Evolutionary conservation across 1,140 invertebrate species (phyloP), one percentile per base, ranked within the genome.

Genomic region (Drosophila burlai): DNA sequence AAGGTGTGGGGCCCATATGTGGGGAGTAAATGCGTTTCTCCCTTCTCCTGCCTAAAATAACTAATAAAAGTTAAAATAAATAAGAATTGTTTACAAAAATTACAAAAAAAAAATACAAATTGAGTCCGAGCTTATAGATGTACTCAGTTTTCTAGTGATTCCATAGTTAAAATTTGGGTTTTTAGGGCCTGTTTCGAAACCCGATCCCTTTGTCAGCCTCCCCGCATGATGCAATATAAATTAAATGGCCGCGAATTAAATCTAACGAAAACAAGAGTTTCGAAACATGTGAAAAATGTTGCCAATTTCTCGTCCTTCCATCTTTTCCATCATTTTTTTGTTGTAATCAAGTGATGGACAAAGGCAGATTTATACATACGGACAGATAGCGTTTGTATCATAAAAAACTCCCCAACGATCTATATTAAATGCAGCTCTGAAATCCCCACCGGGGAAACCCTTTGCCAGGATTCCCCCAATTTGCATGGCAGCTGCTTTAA

Each of bases 161-260:
- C n/a, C 16, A 0, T 29, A 11, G 18, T 4, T 36, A 24, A 21
- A 54, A 54, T 36, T 21, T 10, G 9, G 18, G 8, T 36, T 36
- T 8, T 50, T 29, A 24, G 9, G 49, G 3, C 15, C 21, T 0
- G 24, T 24, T 34, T 4, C 4, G 8, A 21, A 34, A 21, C 50
- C 21, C 7, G 9, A 36, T 54, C 13, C 8, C 18, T 10, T 21
- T 4, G 21, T 54, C 50, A 36, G 29, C 18, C 7, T n/a, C n/a
- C n/a, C 42, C 38, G 55, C 60, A 60, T 52, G 65, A 76, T 46
- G 54, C 57, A 76, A 82, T 65, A 42, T 64, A 83, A 83, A 83
- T 81, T 75, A 57, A 87, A 81, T 89, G 66, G 80, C 74, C 74
- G 36, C 77, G 84, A 83, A 84, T 87, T 78, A 87, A 87, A 81